A percentile compares a stretch with the other conserved stretches of the same genome.
Conservation (phyloP, 2,113 vertebrate species). For the Piprites chloris region DNA sequence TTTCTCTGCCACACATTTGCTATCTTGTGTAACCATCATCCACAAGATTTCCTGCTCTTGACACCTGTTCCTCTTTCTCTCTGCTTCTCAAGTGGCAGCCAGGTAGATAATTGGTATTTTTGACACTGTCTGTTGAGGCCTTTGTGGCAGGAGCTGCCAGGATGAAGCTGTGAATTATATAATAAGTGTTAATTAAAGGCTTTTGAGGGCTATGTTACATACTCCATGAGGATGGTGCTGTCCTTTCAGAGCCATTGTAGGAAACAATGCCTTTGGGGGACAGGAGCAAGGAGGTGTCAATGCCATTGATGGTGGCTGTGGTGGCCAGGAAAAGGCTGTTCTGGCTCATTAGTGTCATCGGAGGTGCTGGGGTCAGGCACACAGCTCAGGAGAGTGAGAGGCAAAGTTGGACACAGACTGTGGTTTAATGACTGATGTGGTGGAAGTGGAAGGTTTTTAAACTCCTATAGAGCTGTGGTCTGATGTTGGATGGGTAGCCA, state of each 20-base stretch:
- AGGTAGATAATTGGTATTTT: constrained; percentile 51
- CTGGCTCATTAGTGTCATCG: neutral
- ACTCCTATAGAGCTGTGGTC: neutral
- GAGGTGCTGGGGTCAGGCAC: neutral
- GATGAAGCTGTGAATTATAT: constrained; percentile 36
- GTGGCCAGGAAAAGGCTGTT: neutral
- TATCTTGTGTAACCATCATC: neutral
- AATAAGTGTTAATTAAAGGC: constrained; percentile 53
- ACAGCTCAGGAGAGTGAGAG: neutral
- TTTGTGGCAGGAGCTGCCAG: neutral
- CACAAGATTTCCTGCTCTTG: neutral
- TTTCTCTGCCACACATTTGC: neutral
- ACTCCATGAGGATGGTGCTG: neutral
- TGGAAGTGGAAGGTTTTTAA: neutral
- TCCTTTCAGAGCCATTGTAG: neutral
- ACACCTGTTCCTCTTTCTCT: neutral
- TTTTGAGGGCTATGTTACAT: constrained; percentile 3
- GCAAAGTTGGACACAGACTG: neutral
- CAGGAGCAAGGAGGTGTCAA: neutral
- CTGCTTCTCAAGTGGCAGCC: neutral
- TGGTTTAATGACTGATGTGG: neutral
- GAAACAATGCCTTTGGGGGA: fast-evolving
- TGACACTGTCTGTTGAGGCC: constrained; percentile 19
- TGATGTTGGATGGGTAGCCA: neutral
- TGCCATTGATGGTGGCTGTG: neutral